Evolutionary conservation across 92 coral and sea anemone species (phyloP).

Genomic region (Porites lobata): DNA sequence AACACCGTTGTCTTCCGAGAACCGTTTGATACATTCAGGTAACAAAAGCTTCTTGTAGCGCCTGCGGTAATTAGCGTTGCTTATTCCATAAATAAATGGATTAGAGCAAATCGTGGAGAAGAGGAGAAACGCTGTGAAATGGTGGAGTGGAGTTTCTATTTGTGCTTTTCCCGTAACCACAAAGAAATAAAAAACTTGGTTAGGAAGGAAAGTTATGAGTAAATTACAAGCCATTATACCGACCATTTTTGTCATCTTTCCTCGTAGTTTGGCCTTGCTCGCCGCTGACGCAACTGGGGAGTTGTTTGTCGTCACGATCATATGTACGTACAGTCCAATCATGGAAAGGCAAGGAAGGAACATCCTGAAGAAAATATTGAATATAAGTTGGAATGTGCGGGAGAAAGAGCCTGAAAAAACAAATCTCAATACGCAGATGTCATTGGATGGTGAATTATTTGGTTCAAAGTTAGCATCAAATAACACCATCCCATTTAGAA

Average conservation of each 20-base stretch:
- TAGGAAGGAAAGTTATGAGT: slow-evolving; percentile 20
- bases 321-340: slow-evolving; percentile 25
- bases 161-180: slow-evolving; percentile 35
- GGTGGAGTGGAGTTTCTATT: slow-evolving; percentile 1
- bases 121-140: background rate
- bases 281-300: slow-evolving; percentile 17
- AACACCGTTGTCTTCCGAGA: too few species aligned
- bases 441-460: too few species aligned
- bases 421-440: too few species aligned
- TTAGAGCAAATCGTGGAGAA: slow-evolving; percentile 28
- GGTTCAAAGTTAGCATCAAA: too few species aligned
- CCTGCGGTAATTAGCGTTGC: slow-evolving; percentile 27
- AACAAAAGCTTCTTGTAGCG: slow-evolving; percentile 28
- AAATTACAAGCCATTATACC: slow-evolving; percentile 24
- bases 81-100: slow-evolving; percentile 29
- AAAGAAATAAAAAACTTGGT: slow-evolving; percentile 21
- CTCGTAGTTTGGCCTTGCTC: slow-evolving; percentile 32
- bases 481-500: background rate
- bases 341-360: slow-evolving; percentile 23
- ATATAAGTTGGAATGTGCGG: background rate
- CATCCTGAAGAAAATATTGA: slow-evolving; percentile 29
- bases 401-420: background rate
- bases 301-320: slow-evolving; percentile 16
- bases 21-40: slow-evolving; percentile 33
- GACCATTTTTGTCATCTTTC: slow-evolving; percentile 29